Conservation (phyloP, 1,140 invertebrate species). For the Drosophila kepulauana region DNA sequence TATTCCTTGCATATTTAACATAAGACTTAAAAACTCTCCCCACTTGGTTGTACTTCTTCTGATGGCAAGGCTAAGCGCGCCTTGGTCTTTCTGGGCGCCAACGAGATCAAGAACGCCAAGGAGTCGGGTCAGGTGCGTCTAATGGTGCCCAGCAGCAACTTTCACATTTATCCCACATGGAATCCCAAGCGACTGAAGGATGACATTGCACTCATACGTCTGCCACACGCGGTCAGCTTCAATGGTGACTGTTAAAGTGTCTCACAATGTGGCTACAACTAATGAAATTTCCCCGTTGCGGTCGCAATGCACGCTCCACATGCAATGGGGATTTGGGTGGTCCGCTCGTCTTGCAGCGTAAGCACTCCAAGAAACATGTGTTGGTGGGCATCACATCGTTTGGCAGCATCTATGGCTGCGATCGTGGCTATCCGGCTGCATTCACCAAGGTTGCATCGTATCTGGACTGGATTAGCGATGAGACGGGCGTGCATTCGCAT, state of each 20-base stretch:
- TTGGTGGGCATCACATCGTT: slow-evolving; percentile 87
- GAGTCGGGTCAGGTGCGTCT: slow-evolving; percentile 80
- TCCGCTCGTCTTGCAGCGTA: slow-evolving; percentile 82
- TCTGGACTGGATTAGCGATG: slow-evolving; percentile 86
- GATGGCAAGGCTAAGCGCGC: slow-evolving; percentile 71
- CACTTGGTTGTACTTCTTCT: neutral
- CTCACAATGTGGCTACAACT: neutral
- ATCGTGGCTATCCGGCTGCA: slow-evolving; percentile 86
- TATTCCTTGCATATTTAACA: too few species aligned
- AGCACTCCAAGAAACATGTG: slow-evolving; percentile 72
- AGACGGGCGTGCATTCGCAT: slow-evolving; percentile 74
- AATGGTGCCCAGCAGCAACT: slow-evolving; percentile 82
- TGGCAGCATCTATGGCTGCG: slow-evolving; percentile 86
- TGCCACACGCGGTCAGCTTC: slow-evolving; percentile 85
- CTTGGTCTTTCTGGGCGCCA: slow-evolving; percentile 85
- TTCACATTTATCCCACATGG: slow-evolving; percentile 86
- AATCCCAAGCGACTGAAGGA: slow-evolving; percentile 84
- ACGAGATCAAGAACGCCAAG: slow-evolving; percentile 85
- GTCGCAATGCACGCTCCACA: slow-evolving; percentile 79
- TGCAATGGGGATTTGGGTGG: slow-evolving; percentile 86
- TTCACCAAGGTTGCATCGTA: slow-evolving; percentile 86
- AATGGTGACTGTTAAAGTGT: slow-evolving; percentile 75
- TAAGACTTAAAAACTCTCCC: too few species aligned
- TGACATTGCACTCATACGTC: slow-evolving; percentile 87
- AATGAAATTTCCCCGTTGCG: slow-evolving; percentile 37